Evolutionary conservation across 1,140 invertebrate genomes (phyloP), one percentile per base, ranked within the genome.

Genomic region (Cherax quadricarinatus): DNA sequence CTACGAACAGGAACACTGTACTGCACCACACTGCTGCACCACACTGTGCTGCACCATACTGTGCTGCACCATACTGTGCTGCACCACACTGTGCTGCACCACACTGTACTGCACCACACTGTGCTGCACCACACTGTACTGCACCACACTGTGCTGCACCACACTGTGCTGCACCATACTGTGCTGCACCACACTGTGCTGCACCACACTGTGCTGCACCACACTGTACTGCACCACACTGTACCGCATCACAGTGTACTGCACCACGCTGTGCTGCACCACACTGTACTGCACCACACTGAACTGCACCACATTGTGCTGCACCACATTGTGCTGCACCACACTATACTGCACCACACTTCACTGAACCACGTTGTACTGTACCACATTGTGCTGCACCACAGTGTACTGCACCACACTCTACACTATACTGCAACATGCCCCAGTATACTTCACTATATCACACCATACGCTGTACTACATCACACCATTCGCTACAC

Each of bases 371-470:
- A 14, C 6, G 1, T 5, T 88, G 16, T 88, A 90, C 51, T 88
- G 86, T 49, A 88, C 10, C 83, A 49, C 49, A 78, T 4, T 88
- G 86, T 83, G 81, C 41, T 88, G 75, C 18, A 88, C 73, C 30
- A 49, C 49, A 82, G 70, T 88, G 75, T 78, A 83, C 21, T 88
- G 73, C 30, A 57, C 41, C 41, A 94, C 89, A 90, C 78, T 41
- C 86, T 86, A 80, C 87, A 84, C 24, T 75, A 86, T 93, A 73
- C 30, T 53, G 53, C 30, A 60, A 70, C 30, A 41, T 93, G 84
- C 88, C 85, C 75, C 93, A 83, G n/a, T n/a, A n/a, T n/a, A n/a
- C n/a, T n/a, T n/a, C 66, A 91, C 93, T 92, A 51, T 93, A 93
- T 89, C 90, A 66, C 93, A 91, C 83, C 66, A n/a, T n/a, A 60